Evolutionary conservation across 2,113 vertebrate genomes (phyloP), one percentile per base, ranked within the genome.

Genomic region (Hypanus sabinus): DNA sequence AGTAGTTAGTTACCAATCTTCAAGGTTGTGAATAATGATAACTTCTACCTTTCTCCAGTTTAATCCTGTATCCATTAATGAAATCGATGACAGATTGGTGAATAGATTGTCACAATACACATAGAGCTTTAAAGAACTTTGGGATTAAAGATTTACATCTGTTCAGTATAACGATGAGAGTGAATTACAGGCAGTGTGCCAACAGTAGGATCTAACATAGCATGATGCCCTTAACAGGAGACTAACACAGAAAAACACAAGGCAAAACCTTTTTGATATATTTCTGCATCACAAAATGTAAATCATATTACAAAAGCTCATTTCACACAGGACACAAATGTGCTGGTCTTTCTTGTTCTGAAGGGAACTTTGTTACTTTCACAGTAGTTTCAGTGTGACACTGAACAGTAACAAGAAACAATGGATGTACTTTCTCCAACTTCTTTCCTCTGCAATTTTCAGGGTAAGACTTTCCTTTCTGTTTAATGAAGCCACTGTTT

Each of bases 11-110:
- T 65, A 90, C 27, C 60, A 65, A 33, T 90, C 60, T 90, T 90
- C 60, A 90, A 90, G 14, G 20, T 22, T 14, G n/a, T 90, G 60
- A 65, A 65, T 65, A 90, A 33, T 6, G 5, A 68, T 90, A 65
- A 68, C 60, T 33, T 65, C 60, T 20, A 6, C 60, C 62, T 33
- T n/a, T 62, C 30, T 68, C 30, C 85, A 90, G 65, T 18, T 90
- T 90, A 90, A 90, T 90, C 30, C 85, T 65, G 85, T 8, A n/a
- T 65, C 85, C 57, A 65, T 68, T 68, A 90, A 90, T 90, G n/a
- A 90, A 33, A n/a, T 36, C n/a, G 12, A 16, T 36, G 76, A 79
- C 76, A 79, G 60, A 88, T 88, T 65, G n/a, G 85, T 88, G 57
- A 88, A 62, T 65, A 57, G 85, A 90, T 65, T 65, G 60, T 68